These are phyloP conservation scores for Xiphophorus hellerii DNA, from an alignment of 2,113 vertebrate species.

Conservation along the genomic window DNA sequence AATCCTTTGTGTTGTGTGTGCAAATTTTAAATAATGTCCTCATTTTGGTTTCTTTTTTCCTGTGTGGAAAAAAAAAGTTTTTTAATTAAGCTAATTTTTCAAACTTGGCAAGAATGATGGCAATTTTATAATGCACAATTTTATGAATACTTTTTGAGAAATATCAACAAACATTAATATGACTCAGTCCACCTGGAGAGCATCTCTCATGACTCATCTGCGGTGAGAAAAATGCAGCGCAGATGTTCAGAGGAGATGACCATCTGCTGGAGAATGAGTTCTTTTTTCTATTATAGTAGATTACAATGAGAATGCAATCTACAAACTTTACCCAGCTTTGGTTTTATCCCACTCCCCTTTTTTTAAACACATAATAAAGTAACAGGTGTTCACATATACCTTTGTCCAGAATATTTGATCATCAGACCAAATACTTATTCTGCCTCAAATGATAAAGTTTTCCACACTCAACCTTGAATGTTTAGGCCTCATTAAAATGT, in stretches of 20 bases:
- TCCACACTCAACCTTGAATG: not conserved
- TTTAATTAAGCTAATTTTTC: not conserved
- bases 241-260: conserved; percentile 25
- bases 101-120: not conserved
- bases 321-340: not conserved
- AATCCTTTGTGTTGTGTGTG: not conserved
- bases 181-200: not conserved
- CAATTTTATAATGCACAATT: not conserved
- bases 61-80: not conserved
- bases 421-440: not conserved
- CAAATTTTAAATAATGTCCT: not conserved
- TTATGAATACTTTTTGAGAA: not conserved
- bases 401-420: not conserved
- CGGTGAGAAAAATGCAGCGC: not conserved
- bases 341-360: not conserved
- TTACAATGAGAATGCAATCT: conserved; percentile 10
- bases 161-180: conserved; percentile 1
- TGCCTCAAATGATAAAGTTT: not conserved
- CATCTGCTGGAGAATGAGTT: conserved; percentile 27
- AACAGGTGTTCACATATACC: not conserved
- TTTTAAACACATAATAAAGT: conserved; percentile 5
- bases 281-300: not conserved
- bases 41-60: not conserved
- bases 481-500: too few relatives aligned
- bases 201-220: conserved; percentile 22